phyloP scores from a whole-genome alignment of 2,888 invertebrate species.

The Metallyticus violacea region DNA sequence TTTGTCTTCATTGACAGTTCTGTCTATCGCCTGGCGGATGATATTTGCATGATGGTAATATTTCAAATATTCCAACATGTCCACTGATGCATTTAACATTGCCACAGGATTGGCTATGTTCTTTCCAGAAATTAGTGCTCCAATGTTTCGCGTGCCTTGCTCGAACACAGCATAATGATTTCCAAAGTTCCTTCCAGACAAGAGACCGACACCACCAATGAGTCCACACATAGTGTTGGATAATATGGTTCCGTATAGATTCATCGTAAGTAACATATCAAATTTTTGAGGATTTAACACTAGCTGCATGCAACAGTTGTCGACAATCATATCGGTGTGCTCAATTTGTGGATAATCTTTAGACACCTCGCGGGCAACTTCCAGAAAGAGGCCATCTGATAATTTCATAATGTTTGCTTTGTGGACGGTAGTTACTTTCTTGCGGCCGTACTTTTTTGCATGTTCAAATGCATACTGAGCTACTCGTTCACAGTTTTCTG shows the following conservation, averaged over 20 bases:
- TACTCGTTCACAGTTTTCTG: conserved; percentile 83
- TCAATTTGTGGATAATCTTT: conserved; percentile 88
- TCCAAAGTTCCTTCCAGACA: conserved; percentile 92
- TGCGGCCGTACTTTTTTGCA: conserved; percentile 78
- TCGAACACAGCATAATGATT: conserved; percentile 85
- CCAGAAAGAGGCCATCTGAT: conserved; percentile 93
- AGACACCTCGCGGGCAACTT: conserved; percentile 79
- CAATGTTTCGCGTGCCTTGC: conserved; percentile 95
- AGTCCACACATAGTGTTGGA: conserved; percentile 94
- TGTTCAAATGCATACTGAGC: conserved; percentile 94
- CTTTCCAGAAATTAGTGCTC: conserved; percentile 90
- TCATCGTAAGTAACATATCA: conserved; percentile 97
- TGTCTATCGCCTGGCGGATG: conserved; percentile 71
- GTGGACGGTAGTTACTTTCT: conserved; percentile 95
- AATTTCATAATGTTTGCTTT: conserved; percentile 96
- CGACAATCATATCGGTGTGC: conserved; percentile 94
- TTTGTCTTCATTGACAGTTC: conserved; percentile 74
- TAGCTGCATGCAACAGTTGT: conserved; percentile 97
- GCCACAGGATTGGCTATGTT: conserved; percentile 97
- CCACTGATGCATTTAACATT: conserved; percentile 91
- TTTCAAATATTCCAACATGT: conserved; percentile 89
- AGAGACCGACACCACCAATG: conserved; percentile 91
- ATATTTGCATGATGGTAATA: conserved; percentile 76
- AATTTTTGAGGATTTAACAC: conserved; percentile 92
- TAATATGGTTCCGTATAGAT: conserved; percentile 94